Conservation (phyloP, 2,888 invertebrate genomes). For the Epinotia demarniana region DNA sequence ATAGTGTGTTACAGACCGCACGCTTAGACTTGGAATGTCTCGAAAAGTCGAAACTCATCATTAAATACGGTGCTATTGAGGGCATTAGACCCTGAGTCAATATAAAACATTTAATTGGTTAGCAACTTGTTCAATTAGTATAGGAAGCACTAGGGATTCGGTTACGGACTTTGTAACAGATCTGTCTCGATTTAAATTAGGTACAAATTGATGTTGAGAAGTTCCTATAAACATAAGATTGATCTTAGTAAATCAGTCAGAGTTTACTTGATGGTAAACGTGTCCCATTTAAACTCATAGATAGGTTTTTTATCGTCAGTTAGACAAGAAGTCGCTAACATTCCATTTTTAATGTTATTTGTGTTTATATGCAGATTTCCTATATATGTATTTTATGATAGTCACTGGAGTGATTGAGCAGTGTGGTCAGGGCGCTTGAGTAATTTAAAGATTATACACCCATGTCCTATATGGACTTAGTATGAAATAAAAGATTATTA, state of each 20-base stretch:
- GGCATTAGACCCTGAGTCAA: background rate
- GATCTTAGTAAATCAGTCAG: background rate
- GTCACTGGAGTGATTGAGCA: no score
- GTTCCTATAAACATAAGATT: background rate
- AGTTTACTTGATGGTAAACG: background rate
- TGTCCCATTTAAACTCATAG: background rate
- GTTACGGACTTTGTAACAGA: background rate
- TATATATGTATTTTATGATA: no score
- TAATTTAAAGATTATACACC: no score
- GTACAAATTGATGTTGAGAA: background rate
- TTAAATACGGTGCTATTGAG: background rate
- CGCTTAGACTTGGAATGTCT: background rate
- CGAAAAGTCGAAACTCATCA: no score
- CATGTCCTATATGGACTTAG: no score
- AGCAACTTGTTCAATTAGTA: conserved; percentile 26
- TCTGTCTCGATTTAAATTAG: background rate
- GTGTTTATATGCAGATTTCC: no score
- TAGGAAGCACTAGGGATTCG: background rate
- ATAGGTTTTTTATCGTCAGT: background rate
- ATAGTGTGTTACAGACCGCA: background rate
- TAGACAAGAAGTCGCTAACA: no score
- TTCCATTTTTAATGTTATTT: no score
- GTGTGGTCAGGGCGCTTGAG: no score
- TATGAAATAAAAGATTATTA: no score
- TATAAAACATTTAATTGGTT: conserved; percentile 22